Conservation (phyloP, 2,888 invertebrate genomes). For the Mantis religiosa region DNA sequence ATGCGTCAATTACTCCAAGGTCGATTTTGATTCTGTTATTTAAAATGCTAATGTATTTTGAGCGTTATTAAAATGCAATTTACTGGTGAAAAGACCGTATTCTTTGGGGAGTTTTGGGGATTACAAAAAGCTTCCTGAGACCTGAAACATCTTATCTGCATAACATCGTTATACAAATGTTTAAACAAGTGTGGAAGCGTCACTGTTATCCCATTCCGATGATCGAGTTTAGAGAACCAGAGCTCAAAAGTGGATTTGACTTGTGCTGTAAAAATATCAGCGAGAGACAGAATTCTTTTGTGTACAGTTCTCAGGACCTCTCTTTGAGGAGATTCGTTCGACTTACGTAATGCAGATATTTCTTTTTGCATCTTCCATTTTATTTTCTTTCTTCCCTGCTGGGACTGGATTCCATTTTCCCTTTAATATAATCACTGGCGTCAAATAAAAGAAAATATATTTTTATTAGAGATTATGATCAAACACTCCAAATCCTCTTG, state of each 20-base stretch:
- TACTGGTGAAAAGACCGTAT: too few relatives aligned
- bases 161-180: background rate
- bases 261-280: background rate
- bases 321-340: background rate
- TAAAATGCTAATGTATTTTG: too few relatives aligned
- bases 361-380: background rate
- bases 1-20: too few relatives aligned
- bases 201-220: background rate
- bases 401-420: background rate
- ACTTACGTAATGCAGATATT: background rate
- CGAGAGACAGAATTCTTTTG: background rate
- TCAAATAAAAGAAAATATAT: background rate
- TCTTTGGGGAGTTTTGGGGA: too few relatives aligned
- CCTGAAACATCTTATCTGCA: background rate
- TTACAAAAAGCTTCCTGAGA: background rate
- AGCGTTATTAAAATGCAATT: too few relatives aligned
- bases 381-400: background rate
- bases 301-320: background rate
- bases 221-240: too few relatives aligned
- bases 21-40: too few relatives aligned
- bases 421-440: background rate
- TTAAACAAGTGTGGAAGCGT: background rate
- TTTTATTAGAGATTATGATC: background rate
- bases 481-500: background rate
- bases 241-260: background rate